Conservation (phyloP, 1,140 invertebrate species). For the Nasonia vitripennis region DNA sequence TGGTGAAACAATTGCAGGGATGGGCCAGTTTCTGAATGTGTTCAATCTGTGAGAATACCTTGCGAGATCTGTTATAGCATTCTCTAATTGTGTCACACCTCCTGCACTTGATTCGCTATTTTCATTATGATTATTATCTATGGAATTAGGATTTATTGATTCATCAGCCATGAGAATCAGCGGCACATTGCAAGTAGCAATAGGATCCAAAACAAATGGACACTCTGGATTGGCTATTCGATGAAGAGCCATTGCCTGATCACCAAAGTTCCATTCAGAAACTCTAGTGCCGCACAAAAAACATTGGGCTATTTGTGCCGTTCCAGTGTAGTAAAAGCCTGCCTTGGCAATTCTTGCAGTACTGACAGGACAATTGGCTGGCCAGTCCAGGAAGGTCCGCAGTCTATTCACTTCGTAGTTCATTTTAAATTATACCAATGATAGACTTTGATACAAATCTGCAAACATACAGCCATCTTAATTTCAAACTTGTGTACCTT, state of each 20-base stretch:
- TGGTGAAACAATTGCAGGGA: slow-evolving; percentile 77
- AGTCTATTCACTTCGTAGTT: slow-evolving; percentile 82
- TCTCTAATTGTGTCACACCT: neutral
- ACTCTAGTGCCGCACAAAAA: slow-evolving; percentile 84
- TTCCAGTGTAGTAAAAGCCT: slow-evolving; percentile 87
- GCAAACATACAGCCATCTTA: slow-evolving; percentile 3
- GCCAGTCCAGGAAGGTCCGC: slow-evolving; percentile 84
- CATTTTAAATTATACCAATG: slow-evolving; percentile 72
- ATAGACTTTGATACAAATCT: slow-evolving; percentile 9
- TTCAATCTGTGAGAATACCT: slow-evolving; percentile 71
- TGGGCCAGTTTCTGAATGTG: slow-evolving; percentile 81
- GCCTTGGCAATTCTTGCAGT: slow-evolving; percentile 83
- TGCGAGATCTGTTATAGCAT: neutral
- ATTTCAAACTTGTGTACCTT: neutral
- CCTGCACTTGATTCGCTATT: neutral
- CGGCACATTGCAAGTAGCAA: slow-evolving; percentile 81
- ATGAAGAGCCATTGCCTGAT: slow-evolving; percentile 82
- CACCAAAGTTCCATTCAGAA: slow-evolving; percentile 85
- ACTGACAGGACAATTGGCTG: slow-evolving; percentile 79
- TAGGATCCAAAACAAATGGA: slow-evolving; percentile 81
- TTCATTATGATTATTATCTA: neutral
- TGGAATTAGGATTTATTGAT: slow-evolving; percentile 18
- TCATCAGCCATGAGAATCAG: slow-evolving; percentile 56
- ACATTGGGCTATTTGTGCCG: slow-evolving; percentile 82
- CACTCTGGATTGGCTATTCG: slow-evolving; percentile 80